Percentiles rank a stretch among this genome's conserved stretches.
Evolutionary conservation across 1,140 invertebrate species (phyloP).

Genomic region (Ganaspis sp.): DNA sequence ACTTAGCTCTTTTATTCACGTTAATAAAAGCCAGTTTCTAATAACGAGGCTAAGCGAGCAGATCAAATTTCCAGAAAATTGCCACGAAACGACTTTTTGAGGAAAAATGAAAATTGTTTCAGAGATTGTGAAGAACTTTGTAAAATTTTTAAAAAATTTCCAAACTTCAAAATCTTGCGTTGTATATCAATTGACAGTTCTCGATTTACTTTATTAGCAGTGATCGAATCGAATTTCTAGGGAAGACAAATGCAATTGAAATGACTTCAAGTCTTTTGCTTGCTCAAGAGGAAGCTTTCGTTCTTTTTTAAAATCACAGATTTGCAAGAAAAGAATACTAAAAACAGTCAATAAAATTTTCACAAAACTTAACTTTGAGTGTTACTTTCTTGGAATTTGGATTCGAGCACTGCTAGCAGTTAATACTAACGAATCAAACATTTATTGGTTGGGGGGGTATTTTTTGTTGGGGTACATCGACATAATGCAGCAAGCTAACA

Average conservation of each 20-base stretch:
- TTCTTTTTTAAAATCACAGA: constrained; percentile 26
- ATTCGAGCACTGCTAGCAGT: constrained; percentile 44
- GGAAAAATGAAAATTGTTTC: background rate
- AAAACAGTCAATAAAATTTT: constrained; percentile 25
- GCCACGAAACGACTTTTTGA: background rate
- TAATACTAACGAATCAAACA: constrained; percentile 34
- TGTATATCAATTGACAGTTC: constrained; percentile 7
- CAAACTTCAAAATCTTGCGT: background rate
- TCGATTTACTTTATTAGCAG: constrained; percentile 28
- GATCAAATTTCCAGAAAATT: constrained; percentile 11
- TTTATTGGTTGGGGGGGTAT: background rate
- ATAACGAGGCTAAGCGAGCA: constrained; percentile 20
- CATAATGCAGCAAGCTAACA: constrained; percentile 57
- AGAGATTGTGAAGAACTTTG: background rate
- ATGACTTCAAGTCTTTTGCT: constrained; percentile 20
- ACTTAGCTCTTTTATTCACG: background rate
- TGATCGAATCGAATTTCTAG: constrained; percentile 38
- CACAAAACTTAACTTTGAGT: constrained; percentile 32
- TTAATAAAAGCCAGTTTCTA: constrained; percentile 9
- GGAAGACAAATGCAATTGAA: constrained; percentile 24
- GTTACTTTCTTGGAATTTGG: constrained; percentile 21
- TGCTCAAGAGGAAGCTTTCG: too few species aligned
- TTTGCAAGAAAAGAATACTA: background rate
- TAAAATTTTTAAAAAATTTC: constrained; percentile 11
- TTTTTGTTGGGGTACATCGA: constrained; percentile 51